Percentiles rank a stretch among this genome's conserved stretches.
Conservation (phyloP, 2,797 vertebrate genomes). For the Emys orbicularis region DNA sequence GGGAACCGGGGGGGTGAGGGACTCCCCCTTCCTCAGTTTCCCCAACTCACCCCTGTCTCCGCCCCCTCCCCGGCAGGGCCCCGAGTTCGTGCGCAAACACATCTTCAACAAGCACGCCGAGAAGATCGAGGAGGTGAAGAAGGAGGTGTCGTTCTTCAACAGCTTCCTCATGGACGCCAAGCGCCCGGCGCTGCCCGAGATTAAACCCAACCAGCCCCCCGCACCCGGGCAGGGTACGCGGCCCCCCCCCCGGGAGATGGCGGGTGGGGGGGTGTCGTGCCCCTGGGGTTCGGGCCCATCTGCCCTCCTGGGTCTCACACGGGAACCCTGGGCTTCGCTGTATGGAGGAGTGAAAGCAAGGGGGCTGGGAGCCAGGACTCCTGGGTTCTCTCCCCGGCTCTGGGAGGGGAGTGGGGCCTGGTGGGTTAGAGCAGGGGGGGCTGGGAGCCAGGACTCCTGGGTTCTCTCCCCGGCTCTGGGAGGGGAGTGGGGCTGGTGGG, state of each 20-base stretch:
- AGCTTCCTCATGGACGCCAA: conserved; percentile 95
- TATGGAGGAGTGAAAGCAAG: too few species aligned
- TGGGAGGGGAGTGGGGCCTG: too few species aligned
- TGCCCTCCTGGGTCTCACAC: not conserved
- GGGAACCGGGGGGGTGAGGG: too few species aligned
- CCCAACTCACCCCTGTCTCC: not conserved
- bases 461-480: too few species aligned
- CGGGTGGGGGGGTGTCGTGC: not conserved
- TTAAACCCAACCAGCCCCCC: conserved; percentile 90
- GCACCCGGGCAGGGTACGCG: conserved; percentile 85
- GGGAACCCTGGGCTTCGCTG: too few species aligned
- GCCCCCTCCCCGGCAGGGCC: conserved; percentile 82
- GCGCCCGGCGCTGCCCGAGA: conserved; percentile 90
- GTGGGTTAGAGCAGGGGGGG: too few species aligned
- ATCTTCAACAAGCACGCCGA: conserved; percentile 95
- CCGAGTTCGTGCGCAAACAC: conserved; percentile 95
- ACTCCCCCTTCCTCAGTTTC: not conserved
- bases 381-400: too few species aligned
- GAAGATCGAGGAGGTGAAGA: conserved; percentile 96
- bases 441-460: too few species aligned
- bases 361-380: too few species aligned
- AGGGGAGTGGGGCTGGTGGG: too few species aligned
- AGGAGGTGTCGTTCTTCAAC: conserved; percentile 94
- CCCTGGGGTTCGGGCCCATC: not conserved
- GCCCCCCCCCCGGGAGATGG: not conserved